A percentile compares a stretch with the other conserved stretches of the same genome.
These are phyloP conservation scores for Alosa sapidissima DNA, from an alignment of 2,797 vertebrate genomes.

Conservation along the genomic window DNA sequence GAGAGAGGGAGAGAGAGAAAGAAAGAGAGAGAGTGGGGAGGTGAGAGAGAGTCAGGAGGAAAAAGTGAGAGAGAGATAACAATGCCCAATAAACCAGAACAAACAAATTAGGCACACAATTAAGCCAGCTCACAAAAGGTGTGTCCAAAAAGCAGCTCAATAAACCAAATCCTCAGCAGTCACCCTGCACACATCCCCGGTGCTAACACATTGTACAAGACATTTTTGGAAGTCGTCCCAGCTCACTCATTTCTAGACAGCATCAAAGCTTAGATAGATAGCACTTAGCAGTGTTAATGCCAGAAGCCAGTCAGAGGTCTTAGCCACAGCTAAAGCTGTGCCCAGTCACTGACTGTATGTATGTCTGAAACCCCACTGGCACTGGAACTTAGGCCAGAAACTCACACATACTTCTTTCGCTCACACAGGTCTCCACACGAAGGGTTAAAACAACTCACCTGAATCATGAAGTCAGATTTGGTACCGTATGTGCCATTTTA, in stretches of 20 bases:
- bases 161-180: not conserved
- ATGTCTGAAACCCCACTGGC: not conserved
- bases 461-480: not conserved
- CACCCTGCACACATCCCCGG: not conserved
- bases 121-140: not conserved
- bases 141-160: slow-evolving; percentile 12
- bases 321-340: not conserved
- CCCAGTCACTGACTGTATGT: not conserved
- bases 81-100: not conserved
- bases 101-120: slow-evolving; percentile 8
- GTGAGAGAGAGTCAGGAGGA: no score
- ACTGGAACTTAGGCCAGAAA: not conserved
- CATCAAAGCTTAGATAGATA: not conserved
- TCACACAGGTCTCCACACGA: not conserved
- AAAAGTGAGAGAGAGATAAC: not conserved
- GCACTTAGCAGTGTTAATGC: not conserved
- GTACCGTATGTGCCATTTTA: not conserved
- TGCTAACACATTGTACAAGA: not conserved
- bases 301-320: not conserved
- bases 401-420: not conserved
- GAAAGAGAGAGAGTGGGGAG: no score
- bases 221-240: not conserved
- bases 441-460: not conserved
- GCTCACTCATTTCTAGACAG: slow-evolving; percentile 1
- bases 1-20: no score